Conservation (phyloP, 2,113 vertebrate species). For the Hypomesus transpacificus region DNA sequence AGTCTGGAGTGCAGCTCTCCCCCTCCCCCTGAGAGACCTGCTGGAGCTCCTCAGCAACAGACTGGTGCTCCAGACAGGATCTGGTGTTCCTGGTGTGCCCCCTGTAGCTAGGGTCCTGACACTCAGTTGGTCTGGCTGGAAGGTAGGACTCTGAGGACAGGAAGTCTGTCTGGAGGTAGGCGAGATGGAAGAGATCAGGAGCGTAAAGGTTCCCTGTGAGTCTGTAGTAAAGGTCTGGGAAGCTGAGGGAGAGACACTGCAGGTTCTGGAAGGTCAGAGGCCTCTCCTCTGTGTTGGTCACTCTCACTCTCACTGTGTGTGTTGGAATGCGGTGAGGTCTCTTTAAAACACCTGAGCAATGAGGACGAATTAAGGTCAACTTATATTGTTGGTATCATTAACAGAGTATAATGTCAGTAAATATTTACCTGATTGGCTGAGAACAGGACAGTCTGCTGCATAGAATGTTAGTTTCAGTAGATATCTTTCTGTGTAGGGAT, state of each 20-base stretch:
- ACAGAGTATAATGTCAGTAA: background rate
- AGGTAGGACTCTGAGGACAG: background rate
- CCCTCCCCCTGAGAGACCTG: background rate
- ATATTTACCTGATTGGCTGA: slow-evolving; percentile 2
- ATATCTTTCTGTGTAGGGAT: slow-evolving; percentile 18
- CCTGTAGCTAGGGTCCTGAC: background rate
- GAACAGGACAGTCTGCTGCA: background rate
- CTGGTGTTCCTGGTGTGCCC: background rate
- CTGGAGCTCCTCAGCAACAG: background rate
- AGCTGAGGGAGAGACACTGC: slow-evolving; percentile 7
- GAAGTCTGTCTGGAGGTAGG: background rate
- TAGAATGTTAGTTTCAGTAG: slow-evolving; percentile 14
- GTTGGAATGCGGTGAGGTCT: background rate
- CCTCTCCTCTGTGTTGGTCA: slow-evolving; percentile 15
- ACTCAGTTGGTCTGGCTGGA: background rate
- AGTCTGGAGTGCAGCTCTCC: background rate
- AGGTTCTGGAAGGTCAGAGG: slow-evolving; percentile 14
- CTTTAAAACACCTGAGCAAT: background rate
- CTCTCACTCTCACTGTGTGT: background rate
- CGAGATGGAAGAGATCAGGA: background rate
- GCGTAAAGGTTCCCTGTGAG: background rate
- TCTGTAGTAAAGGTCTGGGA: slow-evolving; percentile 6
- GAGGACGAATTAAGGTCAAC: background rate
- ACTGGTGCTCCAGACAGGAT: background rate
- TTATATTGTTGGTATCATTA: background rate